Percentiles rank a stretch among this genome's conserved stretches.
These are phyloP conservation scores for Drosophila lini DNA, from an alignment of 1,140 invertebrate species.

Conservation along the genomic window DNA sequence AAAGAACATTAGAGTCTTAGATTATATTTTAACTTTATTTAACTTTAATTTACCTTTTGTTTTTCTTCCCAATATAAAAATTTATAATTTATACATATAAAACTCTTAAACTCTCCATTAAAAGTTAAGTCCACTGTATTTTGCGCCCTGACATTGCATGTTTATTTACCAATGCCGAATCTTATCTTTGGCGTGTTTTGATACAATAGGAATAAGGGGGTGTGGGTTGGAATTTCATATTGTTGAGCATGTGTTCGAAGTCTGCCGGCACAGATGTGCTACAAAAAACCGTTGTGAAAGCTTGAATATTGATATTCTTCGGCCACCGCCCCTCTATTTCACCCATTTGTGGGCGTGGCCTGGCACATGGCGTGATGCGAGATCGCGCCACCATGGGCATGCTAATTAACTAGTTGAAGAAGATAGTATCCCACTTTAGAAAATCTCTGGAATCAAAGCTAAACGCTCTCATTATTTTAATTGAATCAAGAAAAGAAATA, in stretches of 20 bases:
- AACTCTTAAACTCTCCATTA: no score
- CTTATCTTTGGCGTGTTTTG: constrained; percentile 48
- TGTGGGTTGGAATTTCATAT: constrained; percentile 22
- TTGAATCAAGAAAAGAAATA: constrained; percentile 5
- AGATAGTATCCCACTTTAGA: background rate
- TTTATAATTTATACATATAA: no score
- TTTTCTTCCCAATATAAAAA: no score
- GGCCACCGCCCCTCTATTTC: background rate
- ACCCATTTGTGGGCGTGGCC: constrained; percentile 25
- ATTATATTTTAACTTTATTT: no score
- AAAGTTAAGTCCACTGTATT: constrained; percentile 1
- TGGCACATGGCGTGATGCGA: constrained; percentile 26
- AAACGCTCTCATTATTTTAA: constrained; percentile 6
- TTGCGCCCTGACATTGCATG: constrained; percentile 13
- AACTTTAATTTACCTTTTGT: no score
- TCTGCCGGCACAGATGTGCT: constrained; percentile 12
- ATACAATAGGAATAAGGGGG: constrained; percentile 11
- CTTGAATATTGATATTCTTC: constrained; percentile 25
- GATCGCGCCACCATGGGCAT: constrained; percentile 36
- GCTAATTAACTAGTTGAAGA: constrained; percentile 15
- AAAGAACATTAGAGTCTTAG: no score
- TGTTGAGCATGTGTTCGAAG: constrained; percentile 27
- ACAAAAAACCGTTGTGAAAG: constrained; percentile 40
- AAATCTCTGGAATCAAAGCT: constrained; percentile 7
- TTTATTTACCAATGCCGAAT: constrained; percentile 44